Base-by-base conservation (phyloP, 2,888 invertebrate species). In the Dicyrtomina minuta region DNA sequence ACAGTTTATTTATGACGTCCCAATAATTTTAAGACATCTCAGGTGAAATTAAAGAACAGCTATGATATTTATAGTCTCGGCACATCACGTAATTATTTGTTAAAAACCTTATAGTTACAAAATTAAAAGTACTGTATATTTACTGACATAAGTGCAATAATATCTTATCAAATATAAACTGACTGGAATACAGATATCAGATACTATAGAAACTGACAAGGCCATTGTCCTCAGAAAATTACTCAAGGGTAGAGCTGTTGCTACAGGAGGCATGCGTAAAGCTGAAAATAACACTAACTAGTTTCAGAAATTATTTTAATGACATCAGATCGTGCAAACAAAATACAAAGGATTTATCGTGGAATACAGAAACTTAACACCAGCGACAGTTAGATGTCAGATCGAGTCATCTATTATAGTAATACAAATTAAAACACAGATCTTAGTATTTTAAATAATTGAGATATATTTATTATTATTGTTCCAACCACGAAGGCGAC, bases 401-500 rank as follows among this genome's bases (percentile, higher is more conserved):
- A 41, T 39, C 26, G 33, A n/a, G n/a, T 27, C 26, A 15, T 15
- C 58, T 33, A 33, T 27, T 58, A 8, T 33, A 41, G 10, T 58
- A 27, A 56, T 33, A 33, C 33, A 33, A 33, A 33, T 33, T 33
- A 33, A 33, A 33, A 33, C 33, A 33, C 33, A 33, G 33, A 33
- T 56, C 27, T n/a, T n/a, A 56, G 26, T 56, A 24, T 27, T n/a
- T 1, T 58, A 41, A 22, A 17, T 20, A 22, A 22, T 39, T 17
- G 27, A 13, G 17, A 20, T n/a, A 58, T 24, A n/a, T n/a, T n/a
- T n/a, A n/a, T 13, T 33, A 39, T 76, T 80, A 82, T 79, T 83
- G 82, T 79, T 92, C 92, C 79, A 92, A 84, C 92, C 92, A 92
- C 53, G 92, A 92, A 39, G 90, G 89, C 78, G 88, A 86, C 75